Evolutionary conservation across 37 sponge, comb jelly and placozoan genomes (phyloP), one percentile per base, ranked within the genome.

Genomic region (Agelas oroides): DNA sequence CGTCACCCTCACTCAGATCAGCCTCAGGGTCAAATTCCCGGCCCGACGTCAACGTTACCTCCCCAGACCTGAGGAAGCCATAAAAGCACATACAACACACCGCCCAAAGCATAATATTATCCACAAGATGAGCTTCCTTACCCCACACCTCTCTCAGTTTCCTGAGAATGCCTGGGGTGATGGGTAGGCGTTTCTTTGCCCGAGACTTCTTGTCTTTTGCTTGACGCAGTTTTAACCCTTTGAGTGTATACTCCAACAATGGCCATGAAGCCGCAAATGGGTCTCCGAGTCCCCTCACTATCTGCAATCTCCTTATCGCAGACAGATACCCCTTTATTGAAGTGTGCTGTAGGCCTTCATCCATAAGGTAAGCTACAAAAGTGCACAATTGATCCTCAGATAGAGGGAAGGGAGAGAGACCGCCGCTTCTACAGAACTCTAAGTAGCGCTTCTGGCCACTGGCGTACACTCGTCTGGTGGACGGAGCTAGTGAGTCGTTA

Each of bases 71-170:
- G 19, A 86, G 73, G 41, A 86, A 85, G 16, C 79, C 79, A 28
- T 71, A 86, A 31, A 78, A 86, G 73, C 87, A 78, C 20, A 64
- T 39, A 59, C 65, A 66, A 31, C 41, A 57, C 8, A 80, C 87
- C n/a, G 88, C 88, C 88, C 88, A 87, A 3, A 80, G 58, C 88
- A 87, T 80, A 5, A 65, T 65, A 70, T 36, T 11, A 32, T 70
- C 70, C 31, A 70, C 16, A 20, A 36, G 20, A 11, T 28, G 14
- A 13, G 14, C 39, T 35, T 21, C 38, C 38, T 32, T 70, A 36
- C 20, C 70, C 70, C 70, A 70, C 15, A 18, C 15, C 58, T 56
- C 18, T 18, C 58, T 56, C 58, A 56, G 58, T 18, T 56, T 56
- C 15, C 58, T 15, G 15, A 61, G 11, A 61, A 61, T 61, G 62